Conservation (phyloP, 2,113 vertebrate species). For the Chroicocephalus ridibundus region DNA sequence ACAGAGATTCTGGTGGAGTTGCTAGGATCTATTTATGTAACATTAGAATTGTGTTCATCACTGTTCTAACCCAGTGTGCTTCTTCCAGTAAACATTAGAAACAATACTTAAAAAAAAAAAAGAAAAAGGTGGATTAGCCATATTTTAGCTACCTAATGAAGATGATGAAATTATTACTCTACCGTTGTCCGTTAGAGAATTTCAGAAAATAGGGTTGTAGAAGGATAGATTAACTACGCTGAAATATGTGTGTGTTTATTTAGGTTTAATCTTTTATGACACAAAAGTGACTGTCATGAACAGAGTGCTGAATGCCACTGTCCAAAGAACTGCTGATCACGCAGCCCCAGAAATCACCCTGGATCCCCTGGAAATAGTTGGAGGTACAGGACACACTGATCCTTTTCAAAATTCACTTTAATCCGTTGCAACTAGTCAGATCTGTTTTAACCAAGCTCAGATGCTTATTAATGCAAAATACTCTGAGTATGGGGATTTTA, state of each 20-base stretch:
- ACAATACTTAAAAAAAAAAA: neutral
- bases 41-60: neutral
- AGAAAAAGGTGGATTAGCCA: neutral
- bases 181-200: accelerated
- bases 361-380: conserved; percentile 94
- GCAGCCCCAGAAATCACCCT: conserved; percentile 95
- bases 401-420: accelerated
- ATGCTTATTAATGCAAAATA: accelerated
- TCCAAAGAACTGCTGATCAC: conserved; percentile 94
- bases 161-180: neutral
- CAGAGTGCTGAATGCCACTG: conserved; percentile 91
- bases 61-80: neutral
- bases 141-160: neutral
- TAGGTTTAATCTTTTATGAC: conserved; percentile 95
- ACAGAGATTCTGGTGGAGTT: neutral
- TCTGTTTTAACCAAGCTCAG: neutral
- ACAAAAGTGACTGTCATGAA: conserved; percentile 97
- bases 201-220: neutral
- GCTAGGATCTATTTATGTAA: neutral
- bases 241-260: neutral
- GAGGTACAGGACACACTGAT: conserved; percentile 68
- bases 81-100: neutral
- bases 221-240: neutral
- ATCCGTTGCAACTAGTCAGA: accelerated
- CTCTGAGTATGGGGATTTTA: neutral